phyloP scores from a whole-genome alignment of 2,797 vertebrate species.

The Spinibarbus caldwelli region DNA sequence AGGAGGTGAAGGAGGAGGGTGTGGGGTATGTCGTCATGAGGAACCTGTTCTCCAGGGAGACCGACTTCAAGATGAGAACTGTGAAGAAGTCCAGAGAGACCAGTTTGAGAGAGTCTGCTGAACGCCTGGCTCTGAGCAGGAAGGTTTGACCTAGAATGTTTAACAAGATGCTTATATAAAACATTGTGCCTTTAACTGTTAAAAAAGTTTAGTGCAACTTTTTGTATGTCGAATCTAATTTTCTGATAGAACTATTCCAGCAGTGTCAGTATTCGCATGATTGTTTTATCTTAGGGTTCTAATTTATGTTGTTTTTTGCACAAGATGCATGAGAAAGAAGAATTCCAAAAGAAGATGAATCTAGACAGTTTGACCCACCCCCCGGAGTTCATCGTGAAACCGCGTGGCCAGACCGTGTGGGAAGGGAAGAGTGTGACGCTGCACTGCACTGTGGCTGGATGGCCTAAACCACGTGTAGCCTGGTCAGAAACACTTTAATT shows the following conservation, averaged over 20 bases:
- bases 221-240: not conserved
- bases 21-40: conserved; percentile 92
- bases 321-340: conserved; percentile 88
- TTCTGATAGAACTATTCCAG: not conserved
- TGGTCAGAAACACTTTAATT: conserved; percentile 79
- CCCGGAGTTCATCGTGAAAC: conserved; percentile 91
- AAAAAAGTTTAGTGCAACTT: not conserved
- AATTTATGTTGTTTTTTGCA: conserved; percentile 40
- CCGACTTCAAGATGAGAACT: conserved; percentile 75
- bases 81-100: conserved; percentile 87
- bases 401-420: conserved; percentile 93
- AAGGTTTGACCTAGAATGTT: conserved; percentile 78
- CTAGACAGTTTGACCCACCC: conserved; percentile 88
- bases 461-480: conserved; percentile 91
- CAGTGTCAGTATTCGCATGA: not conserved
- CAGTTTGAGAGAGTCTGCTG: conserved; percentile 86
- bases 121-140: conserved; percentile 80
- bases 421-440: conserved; percentile 89
- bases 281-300: not conserved
- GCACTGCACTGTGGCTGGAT: conserved; percentile 92
- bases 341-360: conserved; percentile 92
- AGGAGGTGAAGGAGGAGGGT: conserved; percentile 88
- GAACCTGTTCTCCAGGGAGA: conserved; percentile 88
- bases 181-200: not conserved
- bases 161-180: not conserved